Conservation (phyloP, 2,113 vertebrate genomes). For the Eonycteris spelaea region DNA sequence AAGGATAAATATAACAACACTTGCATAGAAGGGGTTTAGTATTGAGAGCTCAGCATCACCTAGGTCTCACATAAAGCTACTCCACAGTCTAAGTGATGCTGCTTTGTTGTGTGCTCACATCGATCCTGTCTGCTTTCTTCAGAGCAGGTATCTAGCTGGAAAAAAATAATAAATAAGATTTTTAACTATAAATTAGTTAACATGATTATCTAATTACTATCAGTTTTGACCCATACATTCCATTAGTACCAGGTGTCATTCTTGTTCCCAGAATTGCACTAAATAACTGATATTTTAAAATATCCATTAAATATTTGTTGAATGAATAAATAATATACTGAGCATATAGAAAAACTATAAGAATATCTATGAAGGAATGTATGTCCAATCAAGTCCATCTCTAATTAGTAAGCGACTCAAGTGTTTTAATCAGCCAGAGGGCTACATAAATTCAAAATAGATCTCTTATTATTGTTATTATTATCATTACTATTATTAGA, state of each 20-base stretch:
- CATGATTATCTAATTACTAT: background rate
- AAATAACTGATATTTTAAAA: background rate
- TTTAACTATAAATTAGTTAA: background rate
- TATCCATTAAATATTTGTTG: background rate
- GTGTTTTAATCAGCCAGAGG: background rate
- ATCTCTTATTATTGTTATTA: background rate
- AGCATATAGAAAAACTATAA: background rate
- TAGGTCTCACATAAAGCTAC: background rate
- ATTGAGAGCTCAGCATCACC: background rate
- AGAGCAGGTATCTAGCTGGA: background rate
- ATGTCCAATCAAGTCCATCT: background rate
- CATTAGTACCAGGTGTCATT: background rate
- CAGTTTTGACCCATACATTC: background rate
- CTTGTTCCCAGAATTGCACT: background rate
- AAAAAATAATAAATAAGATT: too few species aligned
- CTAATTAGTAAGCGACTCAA: background rate
- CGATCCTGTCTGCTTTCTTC: background rate
- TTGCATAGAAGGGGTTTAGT: background rate
- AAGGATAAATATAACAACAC: background rate
- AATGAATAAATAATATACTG: background rate
- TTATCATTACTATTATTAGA: background rate
- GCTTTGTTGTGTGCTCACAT: background rate
- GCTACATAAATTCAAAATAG: background rate
- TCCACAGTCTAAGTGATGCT: background rate
- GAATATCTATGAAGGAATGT: background rate